phyloP scores from a whole-genome alignment of 2,797 vertebrate species.

The Taenioides sp. region DNA sequence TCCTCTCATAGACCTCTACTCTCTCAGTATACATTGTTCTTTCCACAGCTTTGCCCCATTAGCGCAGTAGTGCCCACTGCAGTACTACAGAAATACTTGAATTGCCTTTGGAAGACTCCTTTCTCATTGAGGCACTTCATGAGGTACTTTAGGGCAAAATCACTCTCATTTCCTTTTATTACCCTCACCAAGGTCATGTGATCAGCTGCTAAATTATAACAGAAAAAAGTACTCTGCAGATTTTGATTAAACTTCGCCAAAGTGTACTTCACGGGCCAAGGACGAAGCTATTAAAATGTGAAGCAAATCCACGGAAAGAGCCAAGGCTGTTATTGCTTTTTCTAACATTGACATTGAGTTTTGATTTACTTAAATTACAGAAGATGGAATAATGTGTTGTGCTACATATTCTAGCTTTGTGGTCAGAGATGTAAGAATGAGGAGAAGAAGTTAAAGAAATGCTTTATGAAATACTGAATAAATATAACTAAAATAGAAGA shows the following conservation, averaged over 20 bases:
- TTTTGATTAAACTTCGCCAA: constrained; percentile 9
- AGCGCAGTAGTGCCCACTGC: neutral
- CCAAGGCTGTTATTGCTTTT: neutral
- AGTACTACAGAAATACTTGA: neutral
- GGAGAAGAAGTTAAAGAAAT: neutral
- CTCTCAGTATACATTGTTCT: too few relatives aligned
- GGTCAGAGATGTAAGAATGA: neutral
- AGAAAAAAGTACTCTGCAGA: constrained; percentile 5
- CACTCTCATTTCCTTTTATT: constrained; percentile 9
- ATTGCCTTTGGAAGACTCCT: neutral
- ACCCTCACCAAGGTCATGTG: constrained; percentile 12
- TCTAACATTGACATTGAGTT: constrained; percentile 4
- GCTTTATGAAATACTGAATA: neutral
- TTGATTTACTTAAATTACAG: constrained; percentile 3
- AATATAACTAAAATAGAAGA: too few relatives aligned
- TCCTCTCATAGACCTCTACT: too few relatives aligned
- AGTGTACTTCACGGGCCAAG: constrained; percentile 11
- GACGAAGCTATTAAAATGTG: constrained; percentile 3
- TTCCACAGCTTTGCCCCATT: too few relatives aligned
- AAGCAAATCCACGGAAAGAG: constrained; percentile 4
- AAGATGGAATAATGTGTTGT: neutral
- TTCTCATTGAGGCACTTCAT: constrained; percentile 6
- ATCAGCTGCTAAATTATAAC: constrained; percentile 2
- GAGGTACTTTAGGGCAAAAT: neutral
- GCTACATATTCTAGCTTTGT: neutral